Conservation (phyloP, 2,888 invertebrate species). For the Loripinus fragilis region DNA sequence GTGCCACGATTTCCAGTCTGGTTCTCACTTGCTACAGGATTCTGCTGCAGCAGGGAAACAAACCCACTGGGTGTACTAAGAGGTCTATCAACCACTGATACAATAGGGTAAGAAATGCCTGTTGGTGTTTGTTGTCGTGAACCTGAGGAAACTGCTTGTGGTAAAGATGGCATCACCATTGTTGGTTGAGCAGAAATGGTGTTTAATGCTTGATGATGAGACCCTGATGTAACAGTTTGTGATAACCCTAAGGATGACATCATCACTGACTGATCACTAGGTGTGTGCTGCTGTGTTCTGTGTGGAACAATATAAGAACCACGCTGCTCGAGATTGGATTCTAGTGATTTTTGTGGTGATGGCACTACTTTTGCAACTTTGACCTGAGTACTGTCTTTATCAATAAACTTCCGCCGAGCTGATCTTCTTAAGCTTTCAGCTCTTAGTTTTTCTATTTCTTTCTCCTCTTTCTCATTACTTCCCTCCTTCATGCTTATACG, state of each 20-base stretch:
- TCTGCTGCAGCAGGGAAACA: constrained; percentile 3
- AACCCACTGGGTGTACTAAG: background rate
- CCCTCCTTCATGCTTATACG: constrained; percentile 27
- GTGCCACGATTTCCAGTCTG: background rate
- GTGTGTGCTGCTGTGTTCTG: background rate
- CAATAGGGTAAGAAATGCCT: background rate
- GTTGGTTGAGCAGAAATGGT: background rate
- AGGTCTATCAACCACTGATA: background rate
- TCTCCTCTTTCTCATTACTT: background rate
- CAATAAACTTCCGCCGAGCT: background rate
- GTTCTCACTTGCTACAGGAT: background rate
- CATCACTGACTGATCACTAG: background rate
- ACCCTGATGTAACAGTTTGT: background rate
- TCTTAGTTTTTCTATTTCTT: constrained; percentile 6
- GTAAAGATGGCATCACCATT: background rate
- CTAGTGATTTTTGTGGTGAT: background rate
- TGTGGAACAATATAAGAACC: background rate
- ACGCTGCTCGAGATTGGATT: background rate
- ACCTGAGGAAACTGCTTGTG: background rate
- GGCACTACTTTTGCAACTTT: constrained; percentile 15
- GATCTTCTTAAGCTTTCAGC: background rate
- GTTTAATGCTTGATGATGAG: background rate
- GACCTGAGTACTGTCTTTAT: background rate
- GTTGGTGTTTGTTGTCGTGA: background rate
- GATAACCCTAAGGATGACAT: background rate